These are phyloP conservation scores for Rhabdomys pumilio DNA, from an alignment of 2,797 vertebrate genomes.

Conservation along the genomic window DNA sequence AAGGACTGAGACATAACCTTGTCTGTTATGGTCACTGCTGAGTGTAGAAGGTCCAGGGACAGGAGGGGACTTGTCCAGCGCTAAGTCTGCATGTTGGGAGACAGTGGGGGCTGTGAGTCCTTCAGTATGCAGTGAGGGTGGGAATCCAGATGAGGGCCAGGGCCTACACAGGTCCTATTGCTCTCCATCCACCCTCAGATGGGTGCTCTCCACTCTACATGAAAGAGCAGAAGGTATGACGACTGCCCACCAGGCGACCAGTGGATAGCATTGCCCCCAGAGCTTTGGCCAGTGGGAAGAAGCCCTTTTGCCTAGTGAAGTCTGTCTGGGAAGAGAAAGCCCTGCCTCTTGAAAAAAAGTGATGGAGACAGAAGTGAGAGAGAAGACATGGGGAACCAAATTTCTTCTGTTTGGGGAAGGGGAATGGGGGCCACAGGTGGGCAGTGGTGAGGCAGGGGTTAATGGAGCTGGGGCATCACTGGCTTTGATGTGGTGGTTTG, in stretches of 20 bases:
- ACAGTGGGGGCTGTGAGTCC: neutral
- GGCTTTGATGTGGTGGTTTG: constrained; percentile 83
- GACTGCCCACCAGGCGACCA: neutral
- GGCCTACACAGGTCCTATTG: neutral
- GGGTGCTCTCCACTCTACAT: too few relatives aligned
- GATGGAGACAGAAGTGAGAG: neutral
- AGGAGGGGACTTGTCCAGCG: constrained; percentile 62
- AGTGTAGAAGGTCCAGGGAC: constrained; percentile 45
- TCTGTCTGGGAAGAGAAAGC: neutral
- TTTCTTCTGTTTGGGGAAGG: neutral
- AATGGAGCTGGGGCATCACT: constrained; percentile 81
- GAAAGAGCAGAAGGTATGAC: neutral
- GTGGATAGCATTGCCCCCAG: neutral
- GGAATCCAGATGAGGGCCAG: neutral
- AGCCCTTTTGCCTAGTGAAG: neutral
- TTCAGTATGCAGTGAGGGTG: neutral
- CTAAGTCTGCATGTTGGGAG: constrained; percentile 24
- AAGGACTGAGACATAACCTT: constrained; percentile 28
- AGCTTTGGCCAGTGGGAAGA: constrained; percentile 52
- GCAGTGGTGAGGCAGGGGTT: constrained; percentile 83
- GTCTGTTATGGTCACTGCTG: neutral
- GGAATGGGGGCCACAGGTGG: constrained; percentile 52
- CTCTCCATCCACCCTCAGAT: neutral
- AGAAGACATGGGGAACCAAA: neutral
- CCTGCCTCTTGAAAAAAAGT: neutral